Conservation (phyloP, 2,797 vertebrate species). For the Tinamus major region DNA sequence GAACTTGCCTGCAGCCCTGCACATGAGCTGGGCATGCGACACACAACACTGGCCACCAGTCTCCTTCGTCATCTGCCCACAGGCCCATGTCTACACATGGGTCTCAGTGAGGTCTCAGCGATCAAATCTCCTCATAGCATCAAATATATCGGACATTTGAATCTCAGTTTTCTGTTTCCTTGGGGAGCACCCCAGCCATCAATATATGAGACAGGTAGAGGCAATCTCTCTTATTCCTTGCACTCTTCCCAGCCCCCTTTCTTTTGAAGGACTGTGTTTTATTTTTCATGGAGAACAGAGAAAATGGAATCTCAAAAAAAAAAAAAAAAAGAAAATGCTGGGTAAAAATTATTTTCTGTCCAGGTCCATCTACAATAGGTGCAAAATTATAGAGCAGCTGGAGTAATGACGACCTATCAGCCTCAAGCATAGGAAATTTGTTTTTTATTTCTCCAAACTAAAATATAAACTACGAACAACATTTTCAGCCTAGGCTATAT, state of each 20-base stretch:
- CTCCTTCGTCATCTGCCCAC: background rate
- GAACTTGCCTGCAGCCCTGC: background rate
- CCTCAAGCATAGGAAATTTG: background rate
- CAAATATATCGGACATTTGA: background rate
- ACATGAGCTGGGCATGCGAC: background rate
- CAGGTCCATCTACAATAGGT: background rate
- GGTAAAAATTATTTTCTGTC: conserved; percentile 4
- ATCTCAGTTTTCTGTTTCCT: background rate
- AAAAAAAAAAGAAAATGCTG: background rate
- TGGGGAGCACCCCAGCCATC: background rate
- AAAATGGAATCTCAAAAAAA: conserved; percentile 9
- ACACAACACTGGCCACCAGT: background rate
- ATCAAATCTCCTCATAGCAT: background rate
- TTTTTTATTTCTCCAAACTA: background rate
- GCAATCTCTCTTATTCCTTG: background rate
- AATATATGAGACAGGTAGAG: background rate
- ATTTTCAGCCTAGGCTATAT: background rate
- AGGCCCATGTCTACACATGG: background rate
- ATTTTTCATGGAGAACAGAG: background rate
- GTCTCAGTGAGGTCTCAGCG: background rate
- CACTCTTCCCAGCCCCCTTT: fast-evolving
- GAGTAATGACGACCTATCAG: conserved; percentile 28
- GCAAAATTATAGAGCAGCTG: conserved; percentile 2
- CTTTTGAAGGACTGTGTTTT: background rate
- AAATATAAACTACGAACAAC: conserved; percentile 1